These are phyloP conservation scores for Barbus barbus DNA, from an alignment of 2,113 vertebrate genomes.

Conservation along the genomic window DNA sequence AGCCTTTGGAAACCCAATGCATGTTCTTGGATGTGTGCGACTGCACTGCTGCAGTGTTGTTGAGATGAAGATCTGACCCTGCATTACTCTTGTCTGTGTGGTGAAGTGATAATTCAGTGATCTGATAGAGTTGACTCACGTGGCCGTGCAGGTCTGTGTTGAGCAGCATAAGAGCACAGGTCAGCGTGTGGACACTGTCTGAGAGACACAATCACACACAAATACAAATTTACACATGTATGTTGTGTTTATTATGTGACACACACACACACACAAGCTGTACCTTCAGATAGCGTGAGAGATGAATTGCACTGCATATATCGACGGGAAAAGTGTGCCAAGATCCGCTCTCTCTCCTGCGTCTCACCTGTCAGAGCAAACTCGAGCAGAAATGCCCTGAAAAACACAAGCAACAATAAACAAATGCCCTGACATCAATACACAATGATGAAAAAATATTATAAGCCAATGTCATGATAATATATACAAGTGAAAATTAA, in stretches of 20 bases:
- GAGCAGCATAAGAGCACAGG: slow-evolving; percentile 91
- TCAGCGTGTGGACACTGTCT: slow-evolving; percentile 88
- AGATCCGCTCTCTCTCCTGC: slow-evolving; percentile 90
- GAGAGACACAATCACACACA: slow-evolving; percentile 12
- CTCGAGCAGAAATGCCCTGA: slow-evolving; percentile 88
- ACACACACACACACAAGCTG: slow-evolving; percentile 18
- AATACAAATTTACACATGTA: neutral
- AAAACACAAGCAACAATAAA: slow-evolving; percentile 19
- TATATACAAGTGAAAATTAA: neutral
- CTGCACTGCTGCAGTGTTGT: too few species aligned
- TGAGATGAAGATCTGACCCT: too few species aligned
- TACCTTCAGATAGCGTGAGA: slow-evolving; percentile 87
- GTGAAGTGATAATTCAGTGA: slow-evolving; percentile 35
- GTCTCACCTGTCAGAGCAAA: slow-evolving; percentile 95
- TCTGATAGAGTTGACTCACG: slow-evolving; percentile 71
- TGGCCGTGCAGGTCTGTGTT: slow-evolving; percentile 96
- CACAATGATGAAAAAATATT: neutral
- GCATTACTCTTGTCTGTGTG: neutral
- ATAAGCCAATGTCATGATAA: neutral
- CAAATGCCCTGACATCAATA: neutral
- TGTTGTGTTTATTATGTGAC: too few species aligned
- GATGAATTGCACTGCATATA: slow-evolving; percentile 89
- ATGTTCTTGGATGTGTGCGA: too few species aligned
- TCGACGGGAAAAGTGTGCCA: slow-evolving; percentile 92
- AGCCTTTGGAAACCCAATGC: too few species aligned